Evolutionary conservation across 2,888 invertebrate species (phyloP), one percentile per base, ranked within the genome.

Genomic region (Tryphoninae sp.): DNA sequence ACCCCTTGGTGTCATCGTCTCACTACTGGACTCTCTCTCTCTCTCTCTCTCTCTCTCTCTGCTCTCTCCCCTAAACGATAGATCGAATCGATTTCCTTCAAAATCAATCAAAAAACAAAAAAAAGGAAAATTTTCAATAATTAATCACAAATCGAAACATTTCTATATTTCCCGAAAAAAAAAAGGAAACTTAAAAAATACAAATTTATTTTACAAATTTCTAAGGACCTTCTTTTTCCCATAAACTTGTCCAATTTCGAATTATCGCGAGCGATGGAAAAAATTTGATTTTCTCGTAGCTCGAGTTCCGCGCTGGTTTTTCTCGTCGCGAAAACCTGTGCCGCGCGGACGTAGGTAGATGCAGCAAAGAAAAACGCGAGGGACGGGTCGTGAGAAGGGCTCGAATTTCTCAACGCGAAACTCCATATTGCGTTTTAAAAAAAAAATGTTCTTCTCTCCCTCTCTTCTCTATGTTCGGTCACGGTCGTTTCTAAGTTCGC

Each of bases 401-500:
- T 76, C 68, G 51, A 61, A 76, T 76, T 76, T 68, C 75, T 49
- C 67, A 76, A 59, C 22, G 9, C 45, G 51, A 33, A 23, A 75
- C 19, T 11, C 11, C n/a, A 16, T 59, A 49, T 59, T 40, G 51
- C 51, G 23, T 55, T 55, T 26, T 8, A 19, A 26, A 26, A 22
- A 33, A 33, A 33, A 33, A 33, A 65, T 65, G 23, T 74, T 74
- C 59, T 76, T 61, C n/a, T 26, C 58, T 59, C 26, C 51, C 22
- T 22, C 26, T 19, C 59, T 49, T 19, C 6, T 73, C n/a, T 51
- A 53, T 64, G 42, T 67, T 58, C 59, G 75, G 74, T 67, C 64
- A 78, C 55, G 74, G 67, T 74, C 74, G 59, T 81, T 78, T 16
- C 53, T 61, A 53, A 65, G 75, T 72, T 74, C 74, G 78, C 81